These are phyloP conservation scores for Eupsilia transversa DNA, from an alignment of 2,888 invertebrate species.

Conservation along the genomic window DNA sequence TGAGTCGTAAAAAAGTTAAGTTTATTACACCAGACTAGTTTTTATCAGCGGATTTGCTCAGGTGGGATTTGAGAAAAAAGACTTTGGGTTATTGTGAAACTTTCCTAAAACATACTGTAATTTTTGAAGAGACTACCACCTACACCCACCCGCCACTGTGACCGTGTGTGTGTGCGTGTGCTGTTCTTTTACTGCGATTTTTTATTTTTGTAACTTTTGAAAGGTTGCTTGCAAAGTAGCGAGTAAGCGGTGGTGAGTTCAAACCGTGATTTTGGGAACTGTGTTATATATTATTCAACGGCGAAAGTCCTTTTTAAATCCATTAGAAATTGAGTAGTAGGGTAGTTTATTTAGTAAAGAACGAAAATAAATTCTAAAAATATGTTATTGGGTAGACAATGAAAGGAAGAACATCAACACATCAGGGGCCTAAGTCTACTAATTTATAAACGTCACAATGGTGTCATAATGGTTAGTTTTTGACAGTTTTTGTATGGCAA, in stretches of 20 bases:
- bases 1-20: constrained; percentile 31
- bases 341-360: neutral
- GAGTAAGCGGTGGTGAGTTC: neutral
- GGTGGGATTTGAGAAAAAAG: constrained; percentile 25
- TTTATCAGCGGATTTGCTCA: constrained; percentile 22
- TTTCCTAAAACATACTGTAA: neutral
- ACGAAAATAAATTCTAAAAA: too few species aligned
- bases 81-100: neutral
- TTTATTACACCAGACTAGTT: constrained; percentile 32
- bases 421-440: too few species aligned
- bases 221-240: too few species aligned
- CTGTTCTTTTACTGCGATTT: too few species aligned
- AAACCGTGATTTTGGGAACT: neutral
- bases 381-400: neutral
- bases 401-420: neutral
- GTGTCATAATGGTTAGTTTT: too few species aligned
- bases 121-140: neutral
- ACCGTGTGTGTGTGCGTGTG: too few species aligned
- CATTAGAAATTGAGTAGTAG: neutral
- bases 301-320: neutral
- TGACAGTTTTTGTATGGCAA: too few species aligned
- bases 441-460: too few species aligned
- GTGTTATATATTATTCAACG: neutral
- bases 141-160: too few species aligned
- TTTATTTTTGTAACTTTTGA: too few species aligned